A percentile compares a stretch with the other conserved stretches of the same genome.
Evolutionary conservation across 2,888 invertebrate species (phyloP).

Genomic region (Chouioia cunea): DNA sequence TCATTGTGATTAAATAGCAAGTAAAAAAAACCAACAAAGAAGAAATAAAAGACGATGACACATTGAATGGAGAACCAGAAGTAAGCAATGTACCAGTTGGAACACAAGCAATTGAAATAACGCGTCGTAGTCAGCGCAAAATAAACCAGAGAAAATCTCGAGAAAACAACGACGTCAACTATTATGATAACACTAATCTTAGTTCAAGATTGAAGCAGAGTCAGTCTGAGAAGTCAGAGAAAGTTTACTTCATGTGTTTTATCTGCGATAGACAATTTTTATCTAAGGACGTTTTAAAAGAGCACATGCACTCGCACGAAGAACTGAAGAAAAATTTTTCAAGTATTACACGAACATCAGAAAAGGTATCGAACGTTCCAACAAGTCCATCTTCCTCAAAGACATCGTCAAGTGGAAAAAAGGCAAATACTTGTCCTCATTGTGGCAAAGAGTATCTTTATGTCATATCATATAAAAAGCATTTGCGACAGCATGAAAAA

Average conservation of each 20-base stretch:
- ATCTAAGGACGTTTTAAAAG: slow-evolving; percentile 63
- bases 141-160: slow-evolving; percentile 34
- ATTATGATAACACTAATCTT: slow-evolving; percentile 65
- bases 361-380: slow-evolving; percentile 8
- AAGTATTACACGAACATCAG: slow-evolving; percentile 50
- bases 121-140: slow-evolving; percentile 33
- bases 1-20: neutral
- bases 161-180: slow-evolving; percentile 62
- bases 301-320: slow-evolving; percentile 66
- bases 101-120: slow-evolving; percentile 10
- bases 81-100: neutral
- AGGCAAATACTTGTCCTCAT: slow-evolving; percentile 64
- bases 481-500: slow-evolving; percentile 63
- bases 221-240: slow-evolving; percentile 58
- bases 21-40: no score
- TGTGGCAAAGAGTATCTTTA: slow-evolving; percentile 66
- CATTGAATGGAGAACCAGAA: slow-evolving; percentile 5
- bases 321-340: slow-evolving; percentile 61
- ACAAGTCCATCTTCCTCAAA: slow-evolving; percentile 14
- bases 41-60: neutral
- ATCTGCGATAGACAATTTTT: slow-evolving; percentile 64
- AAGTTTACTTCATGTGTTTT: slow-evolving; percentile 63
- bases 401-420: slow-evolving; percentile 60
- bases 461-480: slow-evolving; percentile 65
- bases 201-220: slow-evolving; percentile 61